phyloP scores from a whole-genome alignment of 2,888 invertebrate species.

The Agrotis segetum region DNA sequence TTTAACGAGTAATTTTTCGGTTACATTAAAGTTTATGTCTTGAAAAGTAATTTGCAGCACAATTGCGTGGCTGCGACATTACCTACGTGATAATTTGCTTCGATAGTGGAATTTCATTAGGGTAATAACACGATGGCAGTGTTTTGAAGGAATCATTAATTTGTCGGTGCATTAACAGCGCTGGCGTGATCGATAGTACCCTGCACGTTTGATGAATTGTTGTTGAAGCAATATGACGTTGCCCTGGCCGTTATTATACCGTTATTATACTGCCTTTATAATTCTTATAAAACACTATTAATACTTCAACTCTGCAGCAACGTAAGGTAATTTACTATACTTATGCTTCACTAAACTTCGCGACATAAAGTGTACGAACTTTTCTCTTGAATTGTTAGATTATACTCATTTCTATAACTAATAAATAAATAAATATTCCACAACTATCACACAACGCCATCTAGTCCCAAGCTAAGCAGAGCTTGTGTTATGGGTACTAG shows the following conservation, averaged over 20 bases:
- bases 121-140: constrained; percentile 71
- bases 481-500: too few species aligned
- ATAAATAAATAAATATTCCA: too few species aligned
- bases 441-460: too few species aligned
- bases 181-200: constrained; percentile 77
- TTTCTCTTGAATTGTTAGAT: background rate
- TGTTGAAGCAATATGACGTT: constrained; percentile 61
- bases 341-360: background rate
- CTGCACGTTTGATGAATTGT: constrained; percentile 79
- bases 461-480: too few species aligned
- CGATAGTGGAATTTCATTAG: constrained; percentile 73
- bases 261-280: constrained; percentile 56
- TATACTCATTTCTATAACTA: background rate
- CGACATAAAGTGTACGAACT: background rate
- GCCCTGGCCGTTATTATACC: constrained; percentile 27
- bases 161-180: constrained; percentile 77
- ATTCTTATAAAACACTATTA: constrained; percentile 55
- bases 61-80: constrained; percentile 45
- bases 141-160: constrained; percentile 81
- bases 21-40: constrained; percentile 50
- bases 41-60: constrained; percentile 59
- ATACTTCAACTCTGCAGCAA: constrained; percentile 37
- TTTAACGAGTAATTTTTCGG: constrained; percentile 55
- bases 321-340: constrained; percentile 23
- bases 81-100: constrained; percentile 63